These are phyloP conservation scores for Limnephilus lunatus DNA, from an alignment of 2,888 invertebrate species.

Conservation along the genomic window DNA sequence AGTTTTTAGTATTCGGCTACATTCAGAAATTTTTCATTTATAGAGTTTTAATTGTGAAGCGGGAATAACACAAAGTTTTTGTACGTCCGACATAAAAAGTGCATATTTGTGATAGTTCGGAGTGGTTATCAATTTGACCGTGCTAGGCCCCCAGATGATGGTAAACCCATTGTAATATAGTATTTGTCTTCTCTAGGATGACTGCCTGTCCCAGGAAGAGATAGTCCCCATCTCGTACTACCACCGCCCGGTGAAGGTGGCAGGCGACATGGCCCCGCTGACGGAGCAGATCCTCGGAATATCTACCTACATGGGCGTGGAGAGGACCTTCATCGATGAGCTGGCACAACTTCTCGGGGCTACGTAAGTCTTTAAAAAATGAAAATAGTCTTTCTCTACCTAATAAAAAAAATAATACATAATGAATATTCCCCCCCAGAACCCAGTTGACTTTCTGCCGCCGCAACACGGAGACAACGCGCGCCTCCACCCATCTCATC, in stretches of 20 bases:
- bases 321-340: constrained; percentile 84
- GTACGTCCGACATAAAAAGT: too few species aligned
- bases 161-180: background rate
- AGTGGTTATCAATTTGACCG: too few species aligned
- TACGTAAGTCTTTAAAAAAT: constrained; percentile 72
- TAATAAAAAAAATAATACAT: too few species aligned
- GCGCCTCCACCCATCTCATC: constrained; percentile 88
- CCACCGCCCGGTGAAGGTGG: constrained; percentile 81
- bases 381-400: too few species aligned
- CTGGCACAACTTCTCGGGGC: constrained; percentile 86
- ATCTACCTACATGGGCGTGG: constrained; percentile 85
- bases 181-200: constrained; percentile 74
- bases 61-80: too few species aligned
- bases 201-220: constrained; percentile 79
- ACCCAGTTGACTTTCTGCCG: constrained; percentile 75
- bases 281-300: constrained; percentile 86
- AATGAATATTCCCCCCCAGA: constrained; percentile 62
- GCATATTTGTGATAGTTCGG: too few species aligned
- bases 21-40: too few species aligned
- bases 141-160: too few species aligned
- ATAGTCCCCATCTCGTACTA: constrained; percentile 83
- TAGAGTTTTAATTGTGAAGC: too few species aligned
- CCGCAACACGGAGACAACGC: constrained; percentile 73
- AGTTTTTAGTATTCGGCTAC: too few species aligned
- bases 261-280: constrained; percentile 74